Conservation (phyloP, 2,797 vertebrate species). For the Pseudochaenichthys georgianus region DNA sequence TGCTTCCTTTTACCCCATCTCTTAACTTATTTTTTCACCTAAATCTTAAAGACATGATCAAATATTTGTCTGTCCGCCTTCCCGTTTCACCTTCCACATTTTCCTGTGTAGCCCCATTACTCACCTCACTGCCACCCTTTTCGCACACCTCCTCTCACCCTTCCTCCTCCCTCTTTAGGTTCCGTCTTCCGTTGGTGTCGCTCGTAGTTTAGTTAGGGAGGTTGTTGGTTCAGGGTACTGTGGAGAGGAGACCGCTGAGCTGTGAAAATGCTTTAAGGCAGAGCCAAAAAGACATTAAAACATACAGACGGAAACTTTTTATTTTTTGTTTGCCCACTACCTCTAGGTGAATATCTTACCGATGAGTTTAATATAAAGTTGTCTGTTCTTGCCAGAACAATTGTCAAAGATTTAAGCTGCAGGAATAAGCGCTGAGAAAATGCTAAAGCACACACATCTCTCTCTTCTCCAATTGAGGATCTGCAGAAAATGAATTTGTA, state of each 20-base stretch:
- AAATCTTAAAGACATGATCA: conserved; percentile 61
- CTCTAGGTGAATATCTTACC: conserved; percentile 62
- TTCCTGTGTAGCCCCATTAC: conserved; percentile 57
- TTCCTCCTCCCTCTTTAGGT: conserved; percentile 56
- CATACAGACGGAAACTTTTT: conserved; percentile 37
- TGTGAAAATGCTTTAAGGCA: conserved; percentile 72
- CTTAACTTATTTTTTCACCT: conserved; percentile 60
- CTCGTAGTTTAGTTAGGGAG: conserved; percentile 62
- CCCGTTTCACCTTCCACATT: conserved; percentile 58
- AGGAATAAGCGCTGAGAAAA: conserved; percentile 51
- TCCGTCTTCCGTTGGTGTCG: conserved; percentile 69
- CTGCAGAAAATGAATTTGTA: conserved; percentile 11
- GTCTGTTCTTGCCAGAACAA: conserved; percentile 38
- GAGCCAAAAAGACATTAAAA: conserved; percentile 68
- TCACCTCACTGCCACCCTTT: conserved; percentile 63
- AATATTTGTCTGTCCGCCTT: conserved; percentile 48
- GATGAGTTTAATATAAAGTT: conserved; percentile 45
- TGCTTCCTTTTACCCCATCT: conserved; percentile 83
- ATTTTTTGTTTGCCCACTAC: conserved; percentile 66
- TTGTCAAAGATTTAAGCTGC: conserved; percentile 39
- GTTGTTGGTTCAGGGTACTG: conserved; percentile 50
- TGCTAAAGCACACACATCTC: conserved; percentile 33
- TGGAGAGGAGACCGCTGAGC: conserved; percentile 71
- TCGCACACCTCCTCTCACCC: conserved; percentile 49
- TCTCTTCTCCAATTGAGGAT: conserved; percentile 33